Conservation (phyloP, 1,140 invertebrate genomes). For the Prorops nasuta region DNA sequence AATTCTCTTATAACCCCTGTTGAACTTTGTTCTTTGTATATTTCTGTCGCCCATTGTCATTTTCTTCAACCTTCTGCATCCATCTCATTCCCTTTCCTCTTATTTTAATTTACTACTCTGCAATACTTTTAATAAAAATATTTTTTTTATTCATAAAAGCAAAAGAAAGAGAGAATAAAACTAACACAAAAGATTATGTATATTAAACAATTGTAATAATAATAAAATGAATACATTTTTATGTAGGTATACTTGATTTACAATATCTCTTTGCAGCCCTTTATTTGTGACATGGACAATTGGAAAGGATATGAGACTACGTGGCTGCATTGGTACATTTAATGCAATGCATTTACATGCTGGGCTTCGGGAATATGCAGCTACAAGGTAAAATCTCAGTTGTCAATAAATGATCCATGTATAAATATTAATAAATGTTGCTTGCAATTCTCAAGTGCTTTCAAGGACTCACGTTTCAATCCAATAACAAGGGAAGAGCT, state of each 20-base stretch:
- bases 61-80: not conserved
- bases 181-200: not conserved
- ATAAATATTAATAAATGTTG: too few relatives aligned
- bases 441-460: conserved; percentile 72
- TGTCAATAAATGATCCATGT: too few relatives aligned
- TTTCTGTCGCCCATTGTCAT: not conserved
- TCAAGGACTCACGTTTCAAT: conserved; percentile 95
- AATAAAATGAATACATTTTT: not conserved
- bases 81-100: not conserved
- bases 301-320: conserved; percentile 85
- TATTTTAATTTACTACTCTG: not conserved
- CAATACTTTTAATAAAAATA: not conserved
- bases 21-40: not conserved
- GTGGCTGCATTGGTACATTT: conserved; percentile 95
- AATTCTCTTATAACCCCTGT: conserved; percentile 1
- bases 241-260: not conserved
- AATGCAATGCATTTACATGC: conserved; percentile 89
- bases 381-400: conserved; percentile 76
- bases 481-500: conserved; percentile 95
- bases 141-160: not conserved
- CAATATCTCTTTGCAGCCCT: conserved; percentile 70
- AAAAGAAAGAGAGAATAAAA: too few relatives aligned
- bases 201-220: not conserved
- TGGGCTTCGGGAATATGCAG: conserved; percentile 93
- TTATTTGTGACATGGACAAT: conserved; percentile 99